Percentiles rank a stretch among this genome's conserved stretches.
Conservation (phyloP, 2,113 vertebrate genomes). For the Heterotilapia buettikoferi region DNA sequence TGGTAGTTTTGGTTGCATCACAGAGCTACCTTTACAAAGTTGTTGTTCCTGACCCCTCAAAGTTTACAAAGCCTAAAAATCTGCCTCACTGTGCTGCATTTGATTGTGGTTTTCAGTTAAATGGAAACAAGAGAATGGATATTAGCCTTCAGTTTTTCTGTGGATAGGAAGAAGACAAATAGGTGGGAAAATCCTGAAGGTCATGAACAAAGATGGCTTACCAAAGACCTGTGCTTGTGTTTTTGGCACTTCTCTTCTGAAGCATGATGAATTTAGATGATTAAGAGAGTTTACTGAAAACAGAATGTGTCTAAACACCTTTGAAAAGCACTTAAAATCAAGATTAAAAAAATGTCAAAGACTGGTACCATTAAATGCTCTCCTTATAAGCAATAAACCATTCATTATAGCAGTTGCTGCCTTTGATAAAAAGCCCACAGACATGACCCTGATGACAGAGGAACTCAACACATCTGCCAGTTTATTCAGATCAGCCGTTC, state of each 20-base stretch:
- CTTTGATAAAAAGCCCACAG: not conserved
- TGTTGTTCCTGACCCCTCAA: not conserved
- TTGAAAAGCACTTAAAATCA: not conserved
- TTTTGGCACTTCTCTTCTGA: not conserved
- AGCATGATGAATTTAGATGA: not conserved
- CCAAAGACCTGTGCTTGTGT: not conserved
- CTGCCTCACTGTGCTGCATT: not conserved
- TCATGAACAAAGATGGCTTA: not conserved
- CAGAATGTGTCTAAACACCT: not conserved
- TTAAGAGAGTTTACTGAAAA: not conserved
- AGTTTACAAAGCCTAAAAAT: not conserved
- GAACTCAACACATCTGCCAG: not conserved
- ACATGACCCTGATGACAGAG: not conserved
- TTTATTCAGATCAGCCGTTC: not conserved
- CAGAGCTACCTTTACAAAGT: not conserved
- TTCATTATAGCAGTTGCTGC: not conserved
- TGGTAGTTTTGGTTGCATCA: not conserved
- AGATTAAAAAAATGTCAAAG: not conserved
- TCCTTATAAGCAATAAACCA: not conserved
- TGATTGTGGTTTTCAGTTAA: not conserved
- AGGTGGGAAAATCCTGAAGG: not conserved
- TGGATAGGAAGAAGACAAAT: not conserved
- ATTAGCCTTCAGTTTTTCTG: not conserved
- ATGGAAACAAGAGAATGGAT: not conserved
- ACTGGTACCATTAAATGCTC: not conserved